These are phyloP conservation scores for Phymanthus crucifer DNA, from an alignment of 92 coral and sea anemone species.

Conservation along the genomic window DNA sequence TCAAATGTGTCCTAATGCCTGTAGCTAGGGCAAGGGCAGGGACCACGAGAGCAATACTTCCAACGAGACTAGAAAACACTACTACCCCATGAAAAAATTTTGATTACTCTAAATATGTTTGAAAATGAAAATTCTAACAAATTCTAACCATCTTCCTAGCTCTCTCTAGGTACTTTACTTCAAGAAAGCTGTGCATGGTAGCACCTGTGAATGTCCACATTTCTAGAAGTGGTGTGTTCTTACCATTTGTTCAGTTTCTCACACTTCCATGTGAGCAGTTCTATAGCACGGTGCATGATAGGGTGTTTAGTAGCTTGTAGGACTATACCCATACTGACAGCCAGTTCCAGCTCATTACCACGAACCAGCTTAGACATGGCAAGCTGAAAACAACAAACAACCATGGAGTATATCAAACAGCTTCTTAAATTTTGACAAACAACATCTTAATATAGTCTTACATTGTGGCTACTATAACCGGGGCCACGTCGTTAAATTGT, in stretches of 20 bases:
- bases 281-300: constrained; percentile 63
- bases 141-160: background rate
- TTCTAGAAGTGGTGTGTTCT: background rate
- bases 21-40: too few relatives aligned
- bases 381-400: constrained; percentile 57
- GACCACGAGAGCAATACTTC: too few relatives aligned
- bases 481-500: too few relatives aligned
- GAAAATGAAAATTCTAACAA: too few relatives aligned
- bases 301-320: constrained; percentile 56
- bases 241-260: constrained; percentile 89
- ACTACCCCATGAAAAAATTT: too few relatives aligned
- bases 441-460: too few relatives aligned
- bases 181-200: background rate
- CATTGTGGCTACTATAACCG: too few relatives aligned
- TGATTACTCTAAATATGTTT: too few relatives aligned
- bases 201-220: background rate
- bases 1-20: too few relatives aligned
- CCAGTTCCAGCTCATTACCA: constrained; percentile 89
- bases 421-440: too few relatives aligned
- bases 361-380: constrained; percentile 93
- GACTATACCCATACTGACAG: constrained; percentile 77
- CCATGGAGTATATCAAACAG: too few relatives aligned
- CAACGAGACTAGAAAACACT: too few relatives aligned
- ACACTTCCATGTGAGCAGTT: constrained; percentile 74
- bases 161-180: background rate